Evolutionary conservation across 2,113 vertebrate genomes (phyloP).

Genomic region (Leptobrachium ailaonicum): DNA sequence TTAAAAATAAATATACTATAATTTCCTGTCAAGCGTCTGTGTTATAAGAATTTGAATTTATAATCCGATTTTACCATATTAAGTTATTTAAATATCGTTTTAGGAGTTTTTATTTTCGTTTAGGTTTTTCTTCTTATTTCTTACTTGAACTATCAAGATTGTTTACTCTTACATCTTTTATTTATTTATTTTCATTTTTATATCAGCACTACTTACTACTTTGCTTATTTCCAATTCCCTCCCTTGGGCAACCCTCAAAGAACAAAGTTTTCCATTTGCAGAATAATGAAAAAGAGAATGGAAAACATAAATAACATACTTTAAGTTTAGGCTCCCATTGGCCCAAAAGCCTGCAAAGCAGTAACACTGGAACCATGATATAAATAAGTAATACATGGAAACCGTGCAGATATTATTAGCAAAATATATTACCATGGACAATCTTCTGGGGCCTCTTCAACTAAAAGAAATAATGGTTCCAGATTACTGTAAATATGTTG

Average conservation of each 20-base stretch:
- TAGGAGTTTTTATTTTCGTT: too few species aligned
- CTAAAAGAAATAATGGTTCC: neutral
- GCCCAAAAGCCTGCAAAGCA: neutral
- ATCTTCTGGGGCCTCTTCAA: neutral
- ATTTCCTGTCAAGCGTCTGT: too few species aligned
- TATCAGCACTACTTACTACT: too few species aligned
- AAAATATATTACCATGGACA: neutral
- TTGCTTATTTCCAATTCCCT: neutral
- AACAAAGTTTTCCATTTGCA: conserved; percentile 9
- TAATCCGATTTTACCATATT: too few species aligned
- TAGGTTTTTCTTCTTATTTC: too few species aligned
- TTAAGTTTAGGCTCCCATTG: neutral
- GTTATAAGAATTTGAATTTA: too few species aligned
- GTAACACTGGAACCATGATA: neutral
- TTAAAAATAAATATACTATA: too few species aligned
- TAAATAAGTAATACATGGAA: conserved; percentile 17
- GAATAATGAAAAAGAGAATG: conserved; percentile 16
- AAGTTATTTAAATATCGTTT: too few species aligned
- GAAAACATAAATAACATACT: conserved; percentile 10
- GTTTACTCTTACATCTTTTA: too few species aligned
- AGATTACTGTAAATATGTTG: neutral
- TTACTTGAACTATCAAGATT: too few species aligned
- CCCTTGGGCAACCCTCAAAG: conserved; percentile 11
- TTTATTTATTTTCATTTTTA: too few species aligned
- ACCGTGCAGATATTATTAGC: neutral